phyloP scores from a whole-genome alignment of 2,113 vertebrate genomes.

The Nycticorax nycticorax region DNA sequence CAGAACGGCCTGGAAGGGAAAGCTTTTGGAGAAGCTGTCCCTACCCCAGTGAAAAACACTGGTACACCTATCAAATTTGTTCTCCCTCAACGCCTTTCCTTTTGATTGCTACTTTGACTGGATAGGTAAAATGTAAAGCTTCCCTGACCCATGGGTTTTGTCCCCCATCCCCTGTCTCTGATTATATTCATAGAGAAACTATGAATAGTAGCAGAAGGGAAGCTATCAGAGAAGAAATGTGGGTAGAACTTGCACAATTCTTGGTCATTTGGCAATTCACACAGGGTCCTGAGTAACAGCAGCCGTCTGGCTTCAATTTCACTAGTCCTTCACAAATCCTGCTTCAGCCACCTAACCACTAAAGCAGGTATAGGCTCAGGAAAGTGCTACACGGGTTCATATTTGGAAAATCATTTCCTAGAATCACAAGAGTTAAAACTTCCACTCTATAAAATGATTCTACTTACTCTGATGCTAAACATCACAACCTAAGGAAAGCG shows the following conservation, averaged over 20 bases:
- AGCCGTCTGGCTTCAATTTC: neutral
- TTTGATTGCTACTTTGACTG: neutral
- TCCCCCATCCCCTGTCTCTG: neutral
- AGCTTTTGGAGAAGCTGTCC: neutral
- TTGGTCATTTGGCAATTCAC: neutral
- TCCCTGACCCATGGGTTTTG: neutral
- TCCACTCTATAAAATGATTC: neutral
- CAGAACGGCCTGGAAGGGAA: neutral
- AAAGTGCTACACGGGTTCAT: neutral
- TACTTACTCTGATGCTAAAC: neutral
- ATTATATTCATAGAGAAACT: neutral
- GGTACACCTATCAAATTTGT: neutral
- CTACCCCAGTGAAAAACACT: neutral
- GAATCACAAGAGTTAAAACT: neutral
- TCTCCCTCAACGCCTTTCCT: neutral
- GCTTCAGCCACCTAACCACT: neutral
- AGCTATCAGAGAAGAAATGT: neutral
- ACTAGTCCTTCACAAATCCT: neutral
- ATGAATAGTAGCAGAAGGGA: neutral
- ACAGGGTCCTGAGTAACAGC: neutral
- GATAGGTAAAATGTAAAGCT: neutral
- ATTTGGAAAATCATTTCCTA: neutral
- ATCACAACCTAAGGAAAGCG: neutral
- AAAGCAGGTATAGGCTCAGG: neutral
- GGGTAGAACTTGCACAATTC: neutral